A percentile compares a stretch with the other conserved stretches of the same genome.
Evolutionary conservation across 2,113 vertebrate species (phyloP).

Genomic region (Passer domesticus): DNA sequence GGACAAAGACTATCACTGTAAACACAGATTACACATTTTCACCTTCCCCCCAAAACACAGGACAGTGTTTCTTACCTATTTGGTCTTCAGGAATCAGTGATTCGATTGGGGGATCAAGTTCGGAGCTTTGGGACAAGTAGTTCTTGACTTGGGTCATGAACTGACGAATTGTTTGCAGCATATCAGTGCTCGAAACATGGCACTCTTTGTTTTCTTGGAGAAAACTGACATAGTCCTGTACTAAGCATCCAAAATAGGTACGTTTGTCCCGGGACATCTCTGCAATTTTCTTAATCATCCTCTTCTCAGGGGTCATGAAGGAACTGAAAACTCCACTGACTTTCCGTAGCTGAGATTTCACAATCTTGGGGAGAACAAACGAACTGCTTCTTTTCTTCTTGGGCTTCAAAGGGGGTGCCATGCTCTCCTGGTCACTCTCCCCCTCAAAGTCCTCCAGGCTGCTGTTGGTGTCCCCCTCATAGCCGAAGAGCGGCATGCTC

Average conservation of each 20-base stretch:
- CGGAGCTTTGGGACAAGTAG: conserved; percentile 92
- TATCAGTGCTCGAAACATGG: conserved; percentile 88
- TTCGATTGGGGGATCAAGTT: conserved; percentile 92
- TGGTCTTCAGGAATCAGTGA: conserved; percentile 94
- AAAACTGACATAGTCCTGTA: conserved; percentile 94
- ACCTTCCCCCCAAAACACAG: neutral
- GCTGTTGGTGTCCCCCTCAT: conserved; percentile 82
- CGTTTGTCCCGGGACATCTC: conserved; percentile 89
- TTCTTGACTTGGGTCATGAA: conserved; percentile 98
- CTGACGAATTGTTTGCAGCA: conserved; percentile 92
- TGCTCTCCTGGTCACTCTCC: conserved; percentile 88
- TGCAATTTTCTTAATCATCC: conserved; percentile 84
- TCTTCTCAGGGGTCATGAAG: conserved; percentile 90
- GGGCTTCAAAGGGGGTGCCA: conserved; percentile 81
- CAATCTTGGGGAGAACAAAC: conserved; percentile 84
- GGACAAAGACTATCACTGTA: neutral
- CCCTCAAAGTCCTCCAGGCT: conserved; percentile 89
- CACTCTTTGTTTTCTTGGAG: conserved; percentile 93
- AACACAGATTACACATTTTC: neutral
- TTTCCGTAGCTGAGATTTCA: conserved; percentile 90
- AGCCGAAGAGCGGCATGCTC: conserved; percentile 79
- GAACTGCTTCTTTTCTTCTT: conserved; percentile 79
- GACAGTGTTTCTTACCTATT: conserved; percentile 82
- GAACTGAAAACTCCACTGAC: conserved; percentile 90
- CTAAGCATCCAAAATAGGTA: conserved; percentile 92